These are phyloP conservation scores for Megaptera novaeangliae DNA, from an alignment of 2,113 vertebrate genomes.

Conservation along the genomic window DNA sequence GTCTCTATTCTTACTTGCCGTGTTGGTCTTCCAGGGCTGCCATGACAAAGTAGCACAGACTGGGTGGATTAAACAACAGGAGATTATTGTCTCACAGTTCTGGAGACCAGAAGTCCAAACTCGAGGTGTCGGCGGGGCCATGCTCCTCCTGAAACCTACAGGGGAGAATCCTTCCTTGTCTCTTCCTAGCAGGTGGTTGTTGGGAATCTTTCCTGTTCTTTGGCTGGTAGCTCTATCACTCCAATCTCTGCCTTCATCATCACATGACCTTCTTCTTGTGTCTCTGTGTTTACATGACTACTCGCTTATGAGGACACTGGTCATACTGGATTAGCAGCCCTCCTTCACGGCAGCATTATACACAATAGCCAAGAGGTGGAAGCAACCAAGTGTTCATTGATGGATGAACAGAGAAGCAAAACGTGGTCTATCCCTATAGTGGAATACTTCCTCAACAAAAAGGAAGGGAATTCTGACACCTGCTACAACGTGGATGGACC, in stretches of 20 bases:
- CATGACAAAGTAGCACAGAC: background rate
- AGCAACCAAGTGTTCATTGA: background rate
- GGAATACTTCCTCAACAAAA: background rate
- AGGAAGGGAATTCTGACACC: background rate
- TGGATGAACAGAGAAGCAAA: background rate
- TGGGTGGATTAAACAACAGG: background rate
- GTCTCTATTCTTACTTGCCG: background rate
- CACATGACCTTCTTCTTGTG: background rate
- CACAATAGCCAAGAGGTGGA: background rate
- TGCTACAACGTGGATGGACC: too few relatives aligned
- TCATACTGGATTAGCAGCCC: background rate
- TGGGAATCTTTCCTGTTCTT: accelerated
- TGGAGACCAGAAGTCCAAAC: background rate
- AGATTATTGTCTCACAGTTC: background rate
- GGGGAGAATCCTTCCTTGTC: background rate
- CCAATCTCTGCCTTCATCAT: background rate
- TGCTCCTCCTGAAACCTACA: background rate
- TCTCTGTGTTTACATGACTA: background rate
- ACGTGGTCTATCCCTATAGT: background rate
- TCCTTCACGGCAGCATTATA: background rate
- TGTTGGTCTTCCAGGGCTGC: background rate
- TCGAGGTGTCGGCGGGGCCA: accelerated
- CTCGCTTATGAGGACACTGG: background rate
- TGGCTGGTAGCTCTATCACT: background rate
- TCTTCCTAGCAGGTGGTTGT: background rate